Conservation (phyloP, 2,113 vertebrate species). For the Manacus vitellinus region DNA sequence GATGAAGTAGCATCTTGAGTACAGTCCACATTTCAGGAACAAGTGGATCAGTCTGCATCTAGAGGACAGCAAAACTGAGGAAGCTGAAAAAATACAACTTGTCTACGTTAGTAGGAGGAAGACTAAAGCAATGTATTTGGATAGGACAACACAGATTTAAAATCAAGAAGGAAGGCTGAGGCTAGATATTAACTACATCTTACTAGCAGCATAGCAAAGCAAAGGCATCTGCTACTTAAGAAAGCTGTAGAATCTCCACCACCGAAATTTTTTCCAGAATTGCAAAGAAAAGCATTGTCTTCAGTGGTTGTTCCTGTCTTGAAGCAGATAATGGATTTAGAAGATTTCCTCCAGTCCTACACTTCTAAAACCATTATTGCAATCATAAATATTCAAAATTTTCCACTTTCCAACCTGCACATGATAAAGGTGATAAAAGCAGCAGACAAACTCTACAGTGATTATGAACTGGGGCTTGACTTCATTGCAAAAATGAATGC, state of each 20-base stretch:
- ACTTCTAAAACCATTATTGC: not conserved
- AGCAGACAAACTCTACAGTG: not conserved
- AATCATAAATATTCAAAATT: not conserved
- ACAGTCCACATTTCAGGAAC: not conserved
- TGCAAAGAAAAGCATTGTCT: not conserved
- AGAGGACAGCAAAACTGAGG: not conserved
- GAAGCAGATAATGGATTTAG: not conserved
- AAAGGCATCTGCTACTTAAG: not conserved
- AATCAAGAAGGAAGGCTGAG: not conserved
- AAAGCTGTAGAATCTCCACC: not conserved
- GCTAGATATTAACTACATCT: not conserved
- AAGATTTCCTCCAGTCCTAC: not conserved
- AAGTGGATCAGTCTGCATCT: not conserved
- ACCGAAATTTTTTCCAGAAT: not conserved
- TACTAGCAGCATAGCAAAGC: not conserved
- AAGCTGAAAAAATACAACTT: not conserved
- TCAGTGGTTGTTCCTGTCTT: not conserved
- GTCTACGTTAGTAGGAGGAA: not conserved
- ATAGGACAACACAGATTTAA: not conserved
- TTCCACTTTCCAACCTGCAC: not conserved
- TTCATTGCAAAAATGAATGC: not conserved
- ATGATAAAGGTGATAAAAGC: not conserved
- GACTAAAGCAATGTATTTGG: not conserved
- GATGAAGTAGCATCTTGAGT: not conserved
- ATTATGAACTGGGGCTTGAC: not conserved